Evolutionary conservation across 1,140 invertebrate genomes (phyloP), one percentile per base, ranked within the genome.

Genomic region (Leptinotarsa texana): DNA sequence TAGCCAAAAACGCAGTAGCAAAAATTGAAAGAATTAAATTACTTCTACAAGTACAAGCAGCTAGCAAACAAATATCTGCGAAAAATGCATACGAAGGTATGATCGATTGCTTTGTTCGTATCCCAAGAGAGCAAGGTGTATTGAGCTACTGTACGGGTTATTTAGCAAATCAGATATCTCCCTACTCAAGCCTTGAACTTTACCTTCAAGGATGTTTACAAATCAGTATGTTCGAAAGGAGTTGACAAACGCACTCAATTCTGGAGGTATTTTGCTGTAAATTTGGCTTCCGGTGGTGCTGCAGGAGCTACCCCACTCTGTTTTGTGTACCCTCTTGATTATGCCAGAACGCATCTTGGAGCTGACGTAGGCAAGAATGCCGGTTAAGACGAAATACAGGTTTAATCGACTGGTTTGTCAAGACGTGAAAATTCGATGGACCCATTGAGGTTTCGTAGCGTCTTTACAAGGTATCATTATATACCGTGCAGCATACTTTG

Each of bases 111-210:
- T 94, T 96, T 82, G 87, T 94, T 57, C 91, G 94, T 77, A 95
- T 96, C 83, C 93, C 94, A 63, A 93, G 90, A 82, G 94, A 95
- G 87, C 94, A 96, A 86, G 95, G 95, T 74, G 87, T 95, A 74
- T 72, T 91, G 1, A 93, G 94, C 79, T 95, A 93, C 84, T 98
- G 96, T 96, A 90, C 96, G 87, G 96, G 96, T 84, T 98, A 98
- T 86, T 87, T 96, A 74, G 95, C 96, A 82, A 98, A 98, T 96
- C 85, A 87, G 91, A 85, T 97, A 98, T 83, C 98, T 98, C 89
- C 96, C 96, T 49, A 97, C 96, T n/a, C 96, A 98, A 84, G 96
- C 96, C 63, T 88, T 98, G 69, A 98, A 98, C 88, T 98, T 98
- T 84, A 96, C 96, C 76, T 98, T 98, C 88, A 98, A 98, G 85